Evolutionary conservation across 2,797 vertebrate species (phyloP).

Genomic region (Rhinoraja longicauda): DNA sequence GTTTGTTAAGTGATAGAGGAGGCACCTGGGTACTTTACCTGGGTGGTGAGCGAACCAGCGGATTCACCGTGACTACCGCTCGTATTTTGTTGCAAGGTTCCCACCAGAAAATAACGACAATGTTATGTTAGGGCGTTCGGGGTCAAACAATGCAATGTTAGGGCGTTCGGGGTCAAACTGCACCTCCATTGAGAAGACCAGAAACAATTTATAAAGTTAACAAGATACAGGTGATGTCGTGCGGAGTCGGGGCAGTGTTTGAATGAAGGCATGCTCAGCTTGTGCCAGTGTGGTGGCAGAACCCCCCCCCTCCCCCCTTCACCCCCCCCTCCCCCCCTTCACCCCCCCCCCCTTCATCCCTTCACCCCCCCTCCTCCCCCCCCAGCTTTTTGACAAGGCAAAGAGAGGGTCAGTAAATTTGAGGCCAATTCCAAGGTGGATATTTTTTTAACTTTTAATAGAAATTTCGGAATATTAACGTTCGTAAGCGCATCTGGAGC

Average conservation of each 20-base stretch:
- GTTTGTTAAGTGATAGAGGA: not conserved
- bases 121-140: not conserved
- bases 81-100: not conserved
- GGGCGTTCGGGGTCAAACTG: not conserved
- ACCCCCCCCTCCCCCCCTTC: too few relatives aligned
- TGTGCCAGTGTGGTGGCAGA: not conserved
- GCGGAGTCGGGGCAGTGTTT: not conserved
- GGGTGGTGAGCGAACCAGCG: too few relatives aligned
- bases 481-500: not conserved
- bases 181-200: not conserved
- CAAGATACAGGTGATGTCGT: not conserved
- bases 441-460: not conserved
- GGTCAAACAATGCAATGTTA: not conserved
- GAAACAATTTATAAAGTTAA: not conserved
- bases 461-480: not conserved
- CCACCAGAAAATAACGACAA: too few relatives aligned
- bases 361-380: too few relatives aligned
- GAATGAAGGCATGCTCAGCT: not conserved
- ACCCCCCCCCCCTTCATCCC: too few relatives aligned
- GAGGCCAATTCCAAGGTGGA: not conserved
- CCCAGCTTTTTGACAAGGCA: not conserved
- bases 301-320: accelerated
- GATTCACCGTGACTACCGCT: not conserved
- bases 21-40: not conserved
- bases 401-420: not conserved